phyloP scores from a whole-genome alignment of 2,797 vertebrate species.

The Melanotaenia maccullochi region DNA sequence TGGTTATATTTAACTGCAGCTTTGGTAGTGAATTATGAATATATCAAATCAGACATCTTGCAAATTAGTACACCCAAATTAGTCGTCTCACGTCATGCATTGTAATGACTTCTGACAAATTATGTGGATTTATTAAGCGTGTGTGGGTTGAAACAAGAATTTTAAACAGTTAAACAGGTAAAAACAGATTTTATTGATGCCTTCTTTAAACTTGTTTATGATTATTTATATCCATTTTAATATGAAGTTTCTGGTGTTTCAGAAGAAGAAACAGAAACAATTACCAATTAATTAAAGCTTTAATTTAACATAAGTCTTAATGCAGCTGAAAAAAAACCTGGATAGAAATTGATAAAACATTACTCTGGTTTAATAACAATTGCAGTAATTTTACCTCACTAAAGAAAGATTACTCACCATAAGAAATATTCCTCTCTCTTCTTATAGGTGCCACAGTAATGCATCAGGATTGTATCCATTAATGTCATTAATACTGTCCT shows the following conservation, averaged over 20 bases:
- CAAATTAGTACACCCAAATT: neutral
- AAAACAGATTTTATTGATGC: neutral
- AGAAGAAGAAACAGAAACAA: too few relatives aligned
- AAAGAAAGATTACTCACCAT: too few relatives aligned
- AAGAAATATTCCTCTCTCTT: slow-evolving; percentile 16
- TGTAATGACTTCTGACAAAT: too few relatives aligned
- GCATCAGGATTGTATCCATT: slow-evolving; percentile 49
- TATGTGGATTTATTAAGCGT: too few relatives aligned
- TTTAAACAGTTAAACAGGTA: too few relatives aligned
- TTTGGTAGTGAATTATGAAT: neutral
- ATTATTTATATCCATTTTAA: neutral
- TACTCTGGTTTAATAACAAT: too few relatives aligned
- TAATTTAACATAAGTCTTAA: neutral
- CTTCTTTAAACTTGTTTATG: neutral
- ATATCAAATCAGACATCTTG: neutral
- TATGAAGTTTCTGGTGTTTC: too few relatives aligned
- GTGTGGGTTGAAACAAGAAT: neutral
- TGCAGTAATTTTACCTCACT: too few relatives aligned
- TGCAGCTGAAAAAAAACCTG: neutral
- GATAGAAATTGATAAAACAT: neutral
- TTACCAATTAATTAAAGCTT: neutral
- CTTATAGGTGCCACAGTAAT: slow-evolving; percentile 53
- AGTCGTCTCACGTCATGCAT: neutral
- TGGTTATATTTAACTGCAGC: neutral
- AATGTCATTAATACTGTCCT: slow-evolving; percentile 46